Conservation (phyloP, 2,888 invertebrate species). For the Lamellibrachia satsuma region DNA sequence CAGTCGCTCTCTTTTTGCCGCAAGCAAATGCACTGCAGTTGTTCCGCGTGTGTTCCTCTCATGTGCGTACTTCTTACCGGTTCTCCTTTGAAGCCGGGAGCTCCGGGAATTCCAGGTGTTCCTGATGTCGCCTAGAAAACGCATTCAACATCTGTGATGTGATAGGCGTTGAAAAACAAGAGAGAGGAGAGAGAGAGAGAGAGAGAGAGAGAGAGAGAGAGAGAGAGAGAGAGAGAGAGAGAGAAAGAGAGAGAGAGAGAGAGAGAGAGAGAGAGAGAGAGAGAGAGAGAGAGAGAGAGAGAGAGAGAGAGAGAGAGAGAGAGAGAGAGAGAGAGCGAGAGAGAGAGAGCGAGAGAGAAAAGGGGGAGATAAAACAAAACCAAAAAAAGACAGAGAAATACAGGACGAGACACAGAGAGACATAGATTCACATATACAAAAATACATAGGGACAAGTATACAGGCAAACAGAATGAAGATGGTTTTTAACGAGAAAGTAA, state of each 20-base stretch:
- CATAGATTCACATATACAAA: not conserved
- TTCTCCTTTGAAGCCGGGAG: not conserved
- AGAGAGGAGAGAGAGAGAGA: not conserved
- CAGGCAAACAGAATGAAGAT: too few species aligned
- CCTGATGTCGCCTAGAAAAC: not conserved
- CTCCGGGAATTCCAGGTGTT: not conserved
- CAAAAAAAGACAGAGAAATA: not conserved
- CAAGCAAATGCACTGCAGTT: not conserved
- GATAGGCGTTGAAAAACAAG: not conserved
- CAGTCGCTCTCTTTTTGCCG: not conserved
- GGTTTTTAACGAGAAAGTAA: too few species aligned
- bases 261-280: not conserved
- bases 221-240: not conserved
- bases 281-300: not conserved
- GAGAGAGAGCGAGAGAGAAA: not conserved
- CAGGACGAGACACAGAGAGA: not conserved
- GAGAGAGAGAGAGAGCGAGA: not conserved
- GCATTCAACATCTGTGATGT: slow-evolving; percentile 3
- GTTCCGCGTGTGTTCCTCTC: not conserved
- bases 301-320: not conserved
- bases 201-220: not conserved
- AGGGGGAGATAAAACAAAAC: not conserved
- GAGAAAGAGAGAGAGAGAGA: not conserved
- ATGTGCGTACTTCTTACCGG: not conserved
- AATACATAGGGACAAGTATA: too few species aligned